Conservation (phyloP, 2,888 invertebrate species). For the Polydrusus cervinus region DNA sequence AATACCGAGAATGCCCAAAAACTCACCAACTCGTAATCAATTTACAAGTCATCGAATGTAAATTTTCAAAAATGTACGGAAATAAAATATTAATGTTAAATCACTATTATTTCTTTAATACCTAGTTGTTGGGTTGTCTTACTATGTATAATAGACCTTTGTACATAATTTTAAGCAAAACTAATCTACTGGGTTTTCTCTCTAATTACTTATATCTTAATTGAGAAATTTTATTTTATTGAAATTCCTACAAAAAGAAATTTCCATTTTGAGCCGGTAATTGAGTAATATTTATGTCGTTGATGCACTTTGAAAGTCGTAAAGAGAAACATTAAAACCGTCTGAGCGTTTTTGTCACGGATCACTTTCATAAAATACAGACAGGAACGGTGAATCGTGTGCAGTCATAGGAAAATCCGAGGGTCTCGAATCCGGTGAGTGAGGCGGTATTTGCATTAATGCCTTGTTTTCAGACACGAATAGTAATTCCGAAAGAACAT, state of each 20-base stretch:
- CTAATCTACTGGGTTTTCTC: neutral
- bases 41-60: too few relatives aligned
- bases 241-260: conserved; percentile 28
- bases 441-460: neutral
- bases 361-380: conserved; percentile 24
- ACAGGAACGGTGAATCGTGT: conserved; percentile 1
- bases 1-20: too few relatives aligned
- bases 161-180: too few relatives aligned
- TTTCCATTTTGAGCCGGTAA: conserved; percentile 45
- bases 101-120: too few relatives aligned
- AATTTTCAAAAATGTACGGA: too few relatives aligned
- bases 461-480: too few relatives aligned
- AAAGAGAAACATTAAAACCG: conserved; percentile 39
- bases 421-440: neutral
- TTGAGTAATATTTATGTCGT: conserved; percentile 58
- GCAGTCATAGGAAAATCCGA: conserved; percentile 21
- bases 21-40: too few relatives aligned
- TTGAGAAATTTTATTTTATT: neutral
- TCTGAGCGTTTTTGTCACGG: conserved; percentile 37
- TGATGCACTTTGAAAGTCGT: conserved; percentile 52
- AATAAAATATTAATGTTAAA: too few relatives aligned
- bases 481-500: neutral
- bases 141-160: too few relatives aligned
- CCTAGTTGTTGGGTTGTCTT: too few relatives aligned
- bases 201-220: neutral